Percentiles rank a stretch among this genome's conserved stretches.
phyloP scores from a whole-genome alignment of 92 coral and sea anemone species.

The Epizoanthus scotinus region DNA sequence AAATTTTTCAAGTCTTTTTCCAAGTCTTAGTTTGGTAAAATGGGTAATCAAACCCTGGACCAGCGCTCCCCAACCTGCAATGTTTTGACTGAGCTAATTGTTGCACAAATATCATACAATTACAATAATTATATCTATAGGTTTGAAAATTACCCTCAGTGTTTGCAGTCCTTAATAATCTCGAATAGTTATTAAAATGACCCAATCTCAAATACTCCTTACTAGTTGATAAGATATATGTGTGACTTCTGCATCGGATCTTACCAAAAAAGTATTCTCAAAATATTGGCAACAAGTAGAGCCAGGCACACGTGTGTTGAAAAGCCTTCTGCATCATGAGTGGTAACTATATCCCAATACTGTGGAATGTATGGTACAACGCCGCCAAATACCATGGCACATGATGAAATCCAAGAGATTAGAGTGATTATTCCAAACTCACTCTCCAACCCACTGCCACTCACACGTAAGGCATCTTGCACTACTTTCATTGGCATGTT shows the following conservation, averaged over 20 bases:
- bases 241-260: neutral
- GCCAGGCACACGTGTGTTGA: constrained; percentile 95
- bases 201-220: too few species aligned
- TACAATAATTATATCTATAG: too few species aligned
- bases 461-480: constrained; percentile 2
- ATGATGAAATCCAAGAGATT: constrained; percentile 89
- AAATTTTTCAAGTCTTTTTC: too few species aligned
- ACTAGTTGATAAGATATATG: too few species aligned
- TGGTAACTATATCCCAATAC: constrained; percentile 85
- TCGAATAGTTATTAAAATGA: too few species aligned
- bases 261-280: constrained; percentile 96
- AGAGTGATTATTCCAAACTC: constrained; percentile 59
- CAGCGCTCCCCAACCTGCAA: too few species aligned
- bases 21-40: too few species aligned
- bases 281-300: constrained; percentile 86
- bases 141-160: too few species aligned
- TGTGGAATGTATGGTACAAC: constrained; percentile 97
- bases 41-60: too few species aligned
- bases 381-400: constrained; percentile 95
- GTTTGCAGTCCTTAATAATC: too few species aligned
- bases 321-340: constrained; percentile 88
- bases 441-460: constrained; percentile 37
- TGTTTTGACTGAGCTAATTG: too few species aligned
- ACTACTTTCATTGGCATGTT: constrained; percentile 34
- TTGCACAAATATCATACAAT: too few species aligned